Base-by-base conservation (phyloP, 1,140 invertebrate species). In the Gonioctena quinquepunctata region DNA sequence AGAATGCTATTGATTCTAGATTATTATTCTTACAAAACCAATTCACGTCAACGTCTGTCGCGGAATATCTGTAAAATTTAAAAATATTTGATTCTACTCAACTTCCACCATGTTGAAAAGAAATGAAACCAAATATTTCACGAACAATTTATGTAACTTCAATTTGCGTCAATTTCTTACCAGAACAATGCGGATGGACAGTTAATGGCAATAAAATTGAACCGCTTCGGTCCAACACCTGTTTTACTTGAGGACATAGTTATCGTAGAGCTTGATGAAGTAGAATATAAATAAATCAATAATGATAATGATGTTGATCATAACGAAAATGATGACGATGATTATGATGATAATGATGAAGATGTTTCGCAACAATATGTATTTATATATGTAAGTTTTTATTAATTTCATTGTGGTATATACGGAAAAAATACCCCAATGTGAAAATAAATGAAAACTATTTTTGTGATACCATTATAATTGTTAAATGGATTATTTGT, bases 41-140 rank as follows among this genome's bases (percentile, higher is more conserved):
- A 33, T 76, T 77, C 70, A 13, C 70, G 22, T 71, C 76, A 68
- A 71, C 68, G 42, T 74, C 72, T 50, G 72, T 70, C 59, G 68
- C 71, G 21, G 75, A 77, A 71, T 64, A 79, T 21, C 27, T 75
- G 64, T 77, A 13, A 33, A 33, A 33, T 33, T 7, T 33, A 33
- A 33, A 77, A 76, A 54, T 7, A 54, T 54, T 54, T 16, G 50
- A 54, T 54, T 54, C 50, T 7, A 54, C 50, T 13, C 50, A 54
- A 54, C 8, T 54, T 54, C 50, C 50, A 54, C 50, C 50, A 54
- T 77, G 77, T 71, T 80, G 72, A 74, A 70, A 60, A 72, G 70
- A 70, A 69, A 70, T 77, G 57, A 72, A 63, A 65, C n/a, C n/a
- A n/a, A n/a, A n/a, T 72, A 69, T 75, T 71, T 76, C 73, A 63